Evolutionary conservation across 35 echinoderm and acorn worm genomes (phyloP).

Genomic region (Stichopus chloronotus): DNA sequence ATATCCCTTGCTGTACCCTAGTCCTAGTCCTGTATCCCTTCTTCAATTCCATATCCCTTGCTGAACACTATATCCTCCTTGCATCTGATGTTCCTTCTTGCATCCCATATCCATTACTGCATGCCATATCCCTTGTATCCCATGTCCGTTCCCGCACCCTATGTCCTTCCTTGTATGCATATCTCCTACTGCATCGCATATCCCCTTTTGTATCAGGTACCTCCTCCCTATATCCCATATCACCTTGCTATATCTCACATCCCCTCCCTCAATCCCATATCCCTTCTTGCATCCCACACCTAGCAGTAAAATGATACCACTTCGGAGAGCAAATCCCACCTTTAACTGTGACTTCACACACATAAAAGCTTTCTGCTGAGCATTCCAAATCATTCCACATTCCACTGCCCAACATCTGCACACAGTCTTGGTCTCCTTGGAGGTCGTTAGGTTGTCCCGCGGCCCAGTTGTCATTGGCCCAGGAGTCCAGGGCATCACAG

Average conservation of each 20-base stretch:
- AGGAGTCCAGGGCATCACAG: slow-evolving; percentile 64
- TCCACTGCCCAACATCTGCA: slow-evolving; percentile 68
- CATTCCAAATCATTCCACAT: slow-evolving; percentile 82
- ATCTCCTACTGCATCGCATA: too few species aligned
- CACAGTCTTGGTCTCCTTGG: slow-evolving; percentile 73
- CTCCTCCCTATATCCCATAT: not conserved
- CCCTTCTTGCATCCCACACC: not conserved
- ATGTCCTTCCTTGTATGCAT: too few species aligned
- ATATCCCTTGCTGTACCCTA: too few species aligned
- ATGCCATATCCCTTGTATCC: too few species aligned
- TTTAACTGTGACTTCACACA: slow-evolving; percentile 84
- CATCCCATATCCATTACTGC: too few species aligned
- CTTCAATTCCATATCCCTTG: too few species aligned
- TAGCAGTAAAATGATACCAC: not conserved
- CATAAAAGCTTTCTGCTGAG: slow-evolving; percentile 46
- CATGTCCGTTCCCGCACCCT: too few species aligned
- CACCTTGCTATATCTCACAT: not conserved
- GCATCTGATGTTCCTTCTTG: too few species aligned
- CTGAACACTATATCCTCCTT: too few species aligned
- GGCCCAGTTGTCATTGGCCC: slow-evolving; percentile 72
- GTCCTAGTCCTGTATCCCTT: too few species aligned
- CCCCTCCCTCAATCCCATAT: not conserved
- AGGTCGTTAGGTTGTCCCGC: slow-evolving; percentile 77
- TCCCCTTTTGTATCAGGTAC: too few species aligned
- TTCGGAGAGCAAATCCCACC: slow-evolving; percentile 31